phyloP scores from a whole-genome alignment of 1,140 invertebrate genomes.

The Phymorhynchus buccinoides region DNA sequence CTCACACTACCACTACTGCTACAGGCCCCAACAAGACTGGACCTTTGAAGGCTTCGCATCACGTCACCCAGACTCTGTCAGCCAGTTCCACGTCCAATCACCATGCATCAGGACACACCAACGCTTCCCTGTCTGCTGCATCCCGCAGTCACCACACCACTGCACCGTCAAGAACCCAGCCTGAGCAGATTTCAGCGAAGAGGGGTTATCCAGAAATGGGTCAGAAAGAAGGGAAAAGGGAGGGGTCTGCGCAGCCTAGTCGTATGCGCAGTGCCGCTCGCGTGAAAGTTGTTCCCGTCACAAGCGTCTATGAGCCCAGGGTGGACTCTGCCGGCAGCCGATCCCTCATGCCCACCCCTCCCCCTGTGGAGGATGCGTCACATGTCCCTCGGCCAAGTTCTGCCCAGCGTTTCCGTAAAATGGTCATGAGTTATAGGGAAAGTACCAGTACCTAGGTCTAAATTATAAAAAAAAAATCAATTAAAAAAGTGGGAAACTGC shows the following conservation, averaged over 20 bases:
- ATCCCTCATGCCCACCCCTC: slow-evolving; percentile 33
- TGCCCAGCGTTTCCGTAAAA: slow-evolving; percentile 57
- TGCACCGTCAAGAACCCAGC: not conserved
- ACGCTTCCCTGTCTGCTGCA: not conserved
- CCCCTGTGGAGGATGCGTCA: slow-evolving; percentile 29
- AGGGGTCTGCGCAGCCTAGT: not conserved
- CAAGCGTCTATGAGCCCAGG: not conserved
- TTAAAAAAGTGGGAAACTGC: too few species aligned
- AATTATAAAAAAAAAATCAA: too few species aligned
- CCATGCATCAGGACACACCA: not conserved
- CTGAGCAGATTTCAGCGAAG: not conserved
- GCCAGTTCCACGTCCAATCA: not conserved
- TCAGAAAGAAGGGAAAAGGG: not conserved
- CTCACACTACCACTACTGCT: not conserved
- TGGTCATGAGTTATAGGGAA: slow-evolving; percentile 59
- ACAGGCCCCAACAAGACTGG: not conserved
- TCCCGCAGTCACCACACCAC: too few species aligned
- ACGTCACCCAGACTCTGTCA: not conserved
- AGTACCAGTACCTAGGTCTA: too few species aligned
- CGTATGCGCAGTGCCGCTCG: slow-evolving; percentile 10
- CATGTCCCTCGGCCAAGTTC: slow-evolving; percentile 53
- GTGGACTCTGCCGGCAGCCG: not conserved
- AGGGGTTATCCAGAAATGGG: too few species aligned
- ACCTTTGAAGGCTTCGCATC: not conserved
- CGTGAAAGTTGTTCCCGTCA: slow-evolving; percentile 23